Base-by-base conservation (phyloP, 2,888 invertebrate species). In the Mystacides longicornis region DNA sequence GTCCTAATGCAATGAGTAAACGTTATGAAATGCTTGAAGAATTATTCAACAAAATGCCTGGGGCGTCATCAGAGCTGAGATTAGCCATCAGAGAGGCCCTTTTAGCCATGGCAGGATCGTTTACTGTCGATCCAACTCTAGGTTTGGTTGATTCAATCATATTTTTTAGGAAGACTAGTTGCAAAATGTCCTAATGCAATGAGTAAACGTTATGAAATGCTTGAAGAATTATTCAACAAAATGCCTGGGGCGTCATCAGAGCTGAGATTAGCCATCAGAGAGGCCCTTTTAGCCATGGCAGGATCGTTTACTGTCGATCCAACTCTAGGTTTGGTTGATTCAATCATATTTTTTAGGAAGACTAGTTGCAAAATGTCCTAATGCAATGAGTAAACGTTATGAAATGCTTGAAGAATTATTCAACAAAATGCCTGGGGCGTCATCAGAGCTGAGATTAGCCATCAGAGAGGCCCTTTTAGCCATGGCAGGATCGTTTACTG, bases 261-360 rank as follows among this genome's bases (percentile, higher is more conserved):
- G 61, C 70, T 82, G 63, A 81, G 80, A 62, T 77, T 83, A 0
- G 81, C 86, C 0, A 76, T 88, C 9, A 74, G 87, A 21, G 87
- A 87, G 64, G 82, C 85, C 0, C 65, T 88, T 37, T 73, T 86
- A 0, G 80, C 85, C 50, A 85, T 88, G 82, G 78, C 85, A 0
- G 75, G 75, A 3, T 83, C 85, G 1, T 86, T 83, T 64, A 80
- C 74, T 61, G 70, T 75, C 47, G 27, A 37, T 11, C 64, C 62
- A n/a, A 62, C 66, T 54, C 27, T 48, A 16, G 46, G 46, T 46
- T n/a, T n/a, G n/a, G n/a, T n/a, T n/a, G n/a, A n/a, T n/a, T n/a
- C n/a, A n/a, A n/a, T n/a, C n/a, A n/a, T n/a, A n/a, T 37, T 27
- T 27, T 52, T 2, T 27, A 60, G 61, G 60, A 54, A 71, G 75